Base-by-base conservation (phyloP, 2,113 vertebrate species). In the Tauraco erythrolophus region DNA sequence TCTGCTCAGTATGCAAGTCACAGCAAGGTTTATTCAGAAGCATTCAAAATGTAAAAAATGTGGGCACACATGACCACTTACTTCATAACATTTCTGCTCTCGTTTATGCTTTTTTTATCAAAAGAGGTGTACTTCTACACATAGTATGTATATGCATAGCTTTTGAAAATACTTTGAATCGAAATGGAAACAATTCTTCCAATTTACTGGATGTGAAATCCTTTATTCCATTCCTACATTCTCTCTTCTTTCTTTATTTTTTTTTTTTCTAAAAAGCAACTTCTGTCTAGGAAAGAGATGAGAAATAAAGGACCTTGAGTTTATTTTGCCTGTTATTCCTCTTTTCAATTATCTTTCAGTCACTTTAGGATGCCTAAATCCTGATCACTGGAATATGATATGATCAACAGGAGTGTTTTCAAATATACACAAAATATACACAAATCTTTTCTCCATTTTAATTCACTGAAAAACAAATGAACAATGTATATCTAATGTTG, bases 161-260 rank as follows among this genome's bases (percentile, higher is more conserved):
- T 85, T 96, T 89, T 86, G 27, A 71, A 84, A 80, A 72, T 71
- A 12, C 19, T 74, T 56, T 80, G 11, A 61, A 58, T 78, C 7
- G 61, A 86, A 88, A 35, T 45, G 10, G 17, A 87, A 2, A 28
- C 18, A 25, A 45, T 31, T 84, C 30, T 57, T 58, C 39, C 6
- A 1, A 11, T 93, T 70, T 82, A 35, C 14, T 68, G 19, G 51
- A 15, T 37, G 17, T 69, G 50, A 66, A 62, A 61, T 24, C 3
- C 10, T 43, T 79, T 56, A 17, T 56, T 21, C 5, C 5, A 3
- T 35, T 84, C 68, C 60, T 56, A 33, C 3, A 19, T 50, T 61
- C 11, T 58, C 1, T 48, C 7, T 51, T 33, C 17, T 43, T 25
- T 13, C 0, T 7, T 31, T 56, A 5, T 25, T 15, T 4, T 9